These are phyloP conservation scores for Neosilurus mollespiculum DNA, from an alignment of 2,797 vertebrate species.

Conservation along the genomic window DNA sequence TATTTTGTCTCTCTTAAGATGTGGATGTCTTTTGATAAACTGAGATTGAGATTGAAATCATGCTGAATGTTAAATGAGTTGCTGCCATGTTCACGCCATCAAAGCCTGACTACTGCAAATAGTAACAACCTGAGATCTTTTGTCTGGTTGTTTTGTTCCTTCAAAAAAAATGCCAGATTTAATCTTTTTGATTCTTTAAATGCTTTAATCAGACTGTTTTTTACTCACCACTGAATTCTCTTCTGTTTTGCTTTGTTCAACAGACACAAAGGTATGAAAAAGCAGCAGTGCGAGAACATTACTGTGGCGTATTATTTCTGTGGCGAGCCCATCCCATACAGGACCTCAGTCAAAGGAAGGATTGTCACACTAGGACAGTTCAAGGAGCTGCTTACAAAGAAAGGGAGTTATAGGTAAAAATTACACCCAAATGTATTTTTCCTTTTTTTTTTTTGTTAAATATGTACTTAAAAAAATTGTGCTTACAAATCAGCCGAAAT, in stretches of 20 bases:
- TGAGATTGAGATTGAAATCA: neutral
- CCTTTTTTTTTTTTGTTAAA: neutral
- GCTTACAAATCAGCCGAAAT: neutral
- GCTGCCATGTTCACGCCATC: neutral
- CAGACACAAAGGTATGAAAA: slow-evolving; percentile 86
- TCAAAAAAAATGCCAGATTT: neutral
- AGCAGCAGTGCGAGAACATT: slow-evolving; percentile 82
- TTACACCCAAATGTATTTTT: neutral
- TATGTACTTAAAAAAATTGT: neutral
- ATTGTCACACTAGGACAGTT: slow-evolving; percentile 94
- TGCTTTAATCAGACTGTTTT: slow-evolving; percentile 17
- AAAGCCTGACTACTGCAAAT: neutral
- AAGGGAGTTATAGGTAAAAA: slow-evolving; percentile 93
- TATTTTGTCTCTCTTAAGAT: too few relatives aligned
- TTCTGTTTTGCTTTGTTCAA: neutral
- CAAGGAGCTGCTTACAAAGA: slow-evolving; percentile 98
- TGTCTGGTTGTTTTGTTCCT: neutral
- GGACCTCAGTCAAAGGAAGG: slow-evolving; percentile 89
- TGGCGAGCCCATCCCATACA: slow-evolving; percentile 95
- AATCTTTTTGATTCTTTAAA: neutral
- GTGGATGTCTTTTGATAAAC: slow-evolving; percentile 2
- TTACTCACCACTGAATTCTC: neutral
- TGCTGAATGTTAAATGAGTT: neutral
- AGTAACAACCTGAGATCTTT: slow-evolving; percentile 3
- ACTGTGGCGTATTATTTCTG: slow-evolving; percentile 98